Conservation (phyloP, 2,888 invertebrate species). For the Steromphala cineraria region DNA sequence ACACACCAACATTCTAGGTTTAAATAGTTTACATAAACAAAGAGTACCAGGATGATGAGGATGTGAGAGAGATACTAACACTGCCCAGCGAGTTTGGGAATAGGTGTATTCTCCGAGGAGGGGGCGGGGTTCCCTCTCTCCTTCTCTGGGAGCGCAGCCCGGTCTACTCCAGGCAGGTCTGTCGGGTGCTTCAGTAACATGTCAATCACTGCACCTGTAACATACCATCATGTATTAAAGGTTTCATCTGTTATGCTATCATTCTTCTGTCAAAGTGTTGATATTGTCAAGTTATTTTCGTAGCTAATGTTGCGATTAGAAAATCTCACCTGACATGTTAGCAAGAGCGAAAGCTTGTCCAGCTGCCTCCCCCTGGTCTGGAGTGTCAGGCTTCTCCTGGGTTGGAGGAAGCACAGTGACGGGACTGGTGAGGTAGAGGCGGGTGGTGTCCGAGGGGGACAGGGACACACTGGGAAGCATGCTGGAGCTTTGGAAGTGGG, state of each 20-base stretch:
- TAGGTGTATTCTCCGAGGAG: background rate
- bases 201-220: background rate
- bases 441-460: background rate
- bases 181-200: conserved; percentile 5
- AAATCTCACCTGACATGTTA: conserved; percentile 10
- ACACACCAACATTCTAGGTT: no score
- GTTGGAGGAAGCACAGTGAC: background rate
- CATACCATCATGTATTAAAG: no score
- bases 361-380: background rate
- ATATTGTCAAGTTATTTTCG: no score
- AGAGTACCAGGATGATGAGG: no score
- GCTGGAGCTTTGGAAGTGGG: background rate
- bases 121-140: background rate
- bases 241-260: no score
- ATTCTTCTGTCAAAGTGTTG: no score
- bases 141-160: background rate
- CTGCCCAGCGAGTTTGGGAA: background rate
- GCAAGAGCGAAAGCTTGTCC: conserved; percentile 1
- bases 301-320: no score
- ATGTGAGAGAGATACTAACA: background rate
- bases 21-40: no score
- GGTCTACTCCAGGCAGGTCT: background rate
- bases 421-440: conserved; percentile 15
- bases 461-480: background rate
- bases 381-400: background rate